Conservation (phyloP, 2,113 vertebrate genomes). For the Muscicapa adusta region DNA sequence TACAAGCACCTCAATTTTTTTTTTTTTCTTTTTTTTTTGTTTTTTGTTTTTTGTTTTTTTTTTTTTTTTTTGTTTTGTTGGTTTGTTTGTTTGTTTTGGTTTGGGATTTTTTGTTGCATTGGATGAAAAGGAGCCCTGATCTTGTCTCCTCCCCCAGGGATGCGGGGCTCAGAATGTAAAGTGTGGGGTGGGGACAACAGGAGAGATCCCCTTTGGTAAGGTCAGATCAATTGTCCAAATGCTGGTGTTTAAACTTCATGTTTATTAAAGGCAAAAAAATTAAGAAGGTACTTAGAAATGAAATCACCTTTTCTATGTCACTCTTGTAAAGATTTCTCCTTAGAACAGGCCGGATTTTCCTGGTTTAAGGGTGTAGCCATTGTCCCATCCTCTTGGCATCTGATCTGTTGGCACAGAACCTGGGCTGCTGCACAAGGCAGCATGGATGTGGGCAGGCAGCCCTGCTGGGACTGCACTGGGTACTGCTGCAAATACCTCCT, state of each 20-base stretch:
- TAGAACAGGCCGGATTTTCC: background rate
- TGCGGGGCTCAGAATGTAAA: background rate
- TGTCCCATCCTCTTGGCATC: background rate
- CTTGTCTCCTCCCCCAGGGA: fast-evolving
- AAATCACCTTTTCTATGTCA: background rate
- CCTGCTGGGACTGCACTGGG: background rate
- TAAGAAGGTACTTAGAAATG: background rate
- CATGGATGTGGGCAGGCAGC: background rate
- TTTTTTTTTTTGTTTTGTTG: too few species aligned
- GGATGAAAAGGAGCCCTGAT: background rate
- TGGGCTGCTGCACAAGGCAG: background rate
- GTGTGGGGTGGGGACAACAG: fast-evolving
- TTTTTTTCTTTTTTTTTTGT: too few species aligned
- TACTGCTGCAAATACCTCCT: background rate
- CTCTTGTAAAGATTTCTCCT: background rate
- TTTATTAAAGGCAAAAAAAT: background rate
- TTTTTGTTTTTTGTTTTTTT: too few species aligned
- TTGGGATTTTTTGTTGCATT: background rate
- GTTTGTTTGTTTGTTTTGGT: background rate
- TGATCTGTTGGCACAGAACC: background rate
- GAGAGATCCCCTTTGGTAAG: background rate
- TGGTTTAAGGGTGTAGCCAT: fast-evolving
- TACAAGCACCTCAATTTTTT: background rate
- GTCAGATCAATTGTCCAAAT: background rate
- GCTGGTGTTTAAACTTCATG: background rate